Percentiles rank a stretch among this genome's conserved stretches.
Conservation (phyloP, 2,113 vertebrate species). For the Siniperca knerii region DNA sequence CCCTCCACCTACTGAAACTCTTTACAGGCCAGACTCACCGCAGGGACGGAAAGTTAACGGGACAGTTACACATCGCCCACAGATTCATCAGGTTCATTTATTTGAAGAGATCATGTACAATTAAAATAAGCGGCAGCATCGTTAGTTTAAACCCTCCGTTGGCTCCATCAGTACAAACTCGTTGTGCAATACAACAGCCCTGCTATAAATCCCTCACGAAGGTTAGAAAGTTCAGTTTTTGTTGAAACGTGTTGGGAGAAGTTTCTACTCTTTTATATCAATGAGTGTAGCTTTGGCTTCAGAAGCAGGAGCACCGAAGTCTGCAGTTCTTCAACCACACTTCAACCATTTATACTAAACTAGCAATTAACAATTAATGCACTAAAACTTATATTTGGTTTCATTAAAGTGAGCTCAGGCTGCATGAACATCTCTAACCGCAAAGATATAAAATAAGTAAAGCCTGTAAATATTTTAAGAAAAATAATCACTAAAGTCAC, state of each 20-base stretch:
- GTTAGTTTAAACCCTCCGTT: background rate
- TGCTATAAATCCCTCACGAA: no score
- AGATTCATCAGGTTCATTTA: background rate
- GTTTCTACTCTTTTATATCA: background rate
- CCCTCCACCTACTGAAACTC: background rate
- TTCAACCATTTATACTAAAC: background rate
- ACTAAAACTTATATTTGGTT: no score
- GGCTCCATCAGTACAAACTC: background rate
- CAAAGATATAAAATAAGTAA: no score
- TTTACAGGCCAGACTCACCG: background rate
- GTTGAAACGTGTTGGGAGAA: no score
- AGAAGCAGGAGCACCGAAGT: background rate
- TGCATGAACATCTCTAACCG: no score
- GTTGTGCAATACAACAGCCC: background rate
- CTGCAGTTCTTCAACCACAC: background rate
- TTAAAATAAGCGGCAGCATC: background rate
- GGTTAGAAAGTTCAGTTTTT: no score
- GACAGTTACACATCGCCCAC: background rate
- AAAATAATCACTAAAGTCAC: no score
- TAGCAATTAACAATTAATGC: background rate
- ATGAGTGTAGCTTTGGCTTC: background rate
- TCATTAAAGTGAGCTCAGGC: no score
- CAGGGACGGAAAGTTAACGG: background rate
- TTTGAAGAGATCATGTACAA: background rate
- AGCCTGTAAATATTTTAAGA: no score